These are phyloP conservation scores for Delphinapterus leucas DNA, from an alignment of 2,113 vertebrate species.

Conservation along the genomic window DNA sequence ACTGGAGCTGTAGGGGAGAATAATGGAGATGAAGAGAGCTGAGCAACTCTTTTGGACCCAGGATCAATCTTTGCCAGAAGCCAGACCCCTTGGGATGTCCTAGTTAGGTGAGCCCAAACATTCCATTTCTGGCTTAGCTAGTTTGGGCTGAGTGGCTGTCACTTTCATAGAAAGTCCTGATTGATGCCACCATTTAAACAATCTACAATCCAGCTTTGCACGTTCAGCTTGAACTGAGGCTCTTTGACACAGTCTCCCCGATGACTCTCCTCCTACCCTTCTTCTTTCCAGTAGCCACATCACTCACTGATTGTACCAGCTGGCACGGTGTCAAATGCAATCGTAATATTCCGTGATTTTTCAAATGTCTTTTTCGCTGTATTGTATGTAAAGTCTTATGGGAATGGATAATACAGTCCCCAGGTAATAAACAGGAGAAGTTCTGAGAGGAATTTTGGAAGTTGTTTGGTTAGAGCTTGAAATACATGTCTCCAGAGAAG, in stretches of 20 bases:
- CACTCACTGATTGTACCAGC: background rate
- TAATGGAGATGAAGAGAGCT: background rate
- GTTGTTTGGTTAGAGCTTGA: background rate
- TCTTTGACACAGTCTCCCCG: background rate
- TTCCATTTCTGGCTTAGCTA: background rate
- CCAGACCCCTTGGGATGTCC: background rate
- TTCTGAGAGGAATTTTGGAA: background rate
- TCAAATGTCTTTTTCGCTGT: background rate
- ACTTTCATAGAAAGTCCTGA: background rate
- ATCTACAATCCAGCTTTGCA: background rate
- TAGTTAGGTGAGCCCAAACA: background rate
- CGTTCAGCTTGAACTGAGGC: background rate
- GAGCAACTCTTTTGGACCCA: background rate
- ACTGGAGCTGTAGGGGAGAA: background rate
- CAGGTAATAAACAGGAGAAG: background rate
- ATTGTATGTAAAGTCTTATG: background rate
- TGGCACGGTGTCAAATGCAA: background rate
- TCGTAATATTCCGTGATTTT: background rate
- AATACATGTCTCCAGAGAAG: background rate
- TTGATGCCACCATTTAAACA: background rate
- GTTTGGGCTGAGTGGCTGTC: background rate
- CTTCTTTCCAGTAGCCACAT: background rate
- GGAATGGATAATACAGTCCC: background rate
- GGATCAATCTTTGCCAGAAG: background rate
- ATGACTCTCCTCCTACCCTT: background rate